These are phyloP conservation scores for Limanda limanda DNA, from an alignment of 2,113 vertebrate species.

Conservation along the genomic window DNA sequence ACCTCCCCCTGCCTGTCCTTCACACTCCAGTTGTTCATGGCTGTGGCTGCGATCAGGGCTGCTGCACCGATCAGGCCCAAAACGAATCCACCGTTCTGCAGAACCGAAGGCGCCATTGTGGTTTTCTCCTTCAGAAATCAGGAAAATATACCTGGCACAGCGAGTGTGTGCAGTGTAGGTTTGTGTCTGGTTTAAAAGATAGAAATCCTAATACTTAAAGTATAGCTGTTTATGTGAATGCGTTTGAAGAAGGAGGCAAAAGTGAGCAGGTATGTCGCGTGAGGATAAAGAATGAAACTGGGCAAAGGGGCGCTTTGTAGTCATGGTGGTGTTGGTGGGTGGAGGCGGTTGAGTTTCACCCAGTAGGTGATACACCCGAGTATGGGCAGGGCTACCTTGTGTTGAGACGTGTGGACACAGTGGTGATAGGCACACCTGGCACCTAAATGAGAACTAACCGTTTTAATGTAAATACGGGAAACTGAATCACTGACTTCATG, in stretches of 20 bases:
- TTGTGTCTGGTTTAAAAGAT: background rate
- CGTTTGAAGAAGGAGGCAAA: background rate
- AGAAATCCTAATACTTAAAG: background rate
- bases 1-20: conserved; percentile 89
- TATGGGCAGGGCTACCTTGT: conserved; percentile 43
- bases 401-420: conserved; percentile 43
- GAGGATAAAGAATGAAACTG: conserved; percentile 16
- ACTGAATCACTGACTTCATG: conserved; percentile 24
- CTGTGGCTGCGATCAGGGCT: conserved; percentile 85
- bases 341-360: conserved; percentile 42
- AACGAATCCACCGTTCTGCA: conserved; percentile 82
- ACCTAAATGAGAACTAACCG: conserved; percentile 24
- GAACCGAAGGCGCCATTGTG: conserved; percentile 84
- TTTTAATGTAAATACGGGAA: conserved; percentile 53
- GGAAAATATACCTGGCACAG: background rate
- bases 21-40: conserved; percentile 89
- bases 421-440: conserved; percentile 52
- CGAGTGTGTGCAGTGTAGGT: background rate
- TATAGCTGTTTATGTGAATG: background rate
- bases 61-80: conserved; percentile 77
- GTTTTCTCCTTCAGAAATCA: conserved; percentile 19
- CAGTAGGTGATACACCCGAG: conserved; percentile 26
- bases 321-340: conserved; percentile 50
- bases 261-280: background rate
- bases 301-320: conserved; percentile 12